Evolutionary conservation across 2,888 invertebrate species (phyloP), one percentile per base, ranked within the genome.

Genomic region (Melipona beecheii): DNA sequence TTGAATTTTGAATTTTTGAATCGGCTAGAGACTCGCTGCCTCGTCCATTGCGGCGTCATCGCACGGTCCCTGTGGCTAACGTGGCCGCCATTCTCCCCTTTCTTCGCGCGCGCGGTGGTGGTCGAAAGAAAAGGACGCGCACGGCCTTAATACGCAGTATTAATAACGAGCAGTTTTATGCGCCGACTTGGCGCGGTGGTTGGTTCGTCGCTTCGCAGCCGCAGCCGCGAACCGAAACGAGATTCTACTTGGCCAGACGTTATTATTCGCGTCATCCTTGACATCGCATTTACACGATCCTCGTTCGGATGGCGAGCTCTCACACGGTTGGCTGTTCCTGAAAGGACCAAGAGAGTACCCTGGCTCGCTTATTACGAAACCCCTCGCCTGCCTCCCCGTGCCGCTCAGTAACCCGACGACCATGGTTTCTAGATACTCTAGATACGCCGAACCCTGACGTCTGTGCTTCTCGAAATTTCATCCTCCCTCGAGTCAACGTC

Each of bases 251-350:
- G 83, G 65, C 56, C 64, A 74, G 79, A 54, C 83, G 73, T 86
- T 75, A 86, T 85, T 86, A 88, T 81, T 71, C 75, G 60, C 68
- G 73, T 77, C 83, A 66, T 68, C 70, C 75, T 86, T 85, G 83
- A 81, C 72, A 58, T 66, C 62, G 64, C 80, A 50, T 85, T 86
- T 88, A 74, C 84, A 70, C 69, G 76, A 68, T 80, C 52, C 75
- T 58, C 83, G 79, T 73, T 81, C 72, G 64, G 58, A 64, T 17
- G 58, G 36, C 74, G 74, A 64, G 69, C 62, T 21, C 21, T 11
- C 31, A 50, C 56, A 81, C 80, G 82, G 69, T 88, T 75, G 36
- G 69, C 82, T 83, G 85, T 88, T 50, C 64, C 66, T 78, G 80
- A 85, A 88, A 88, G 83, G 78, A 81, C 68, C 62, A 73, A 60